A percentile compares a stretch with the other conserved stretches of the same genome.
These are phyloP conservation scores for Natator depressus DNA, from an alignment of 2,113 vertebrate species.

Conservation along the genomic window DNA sequence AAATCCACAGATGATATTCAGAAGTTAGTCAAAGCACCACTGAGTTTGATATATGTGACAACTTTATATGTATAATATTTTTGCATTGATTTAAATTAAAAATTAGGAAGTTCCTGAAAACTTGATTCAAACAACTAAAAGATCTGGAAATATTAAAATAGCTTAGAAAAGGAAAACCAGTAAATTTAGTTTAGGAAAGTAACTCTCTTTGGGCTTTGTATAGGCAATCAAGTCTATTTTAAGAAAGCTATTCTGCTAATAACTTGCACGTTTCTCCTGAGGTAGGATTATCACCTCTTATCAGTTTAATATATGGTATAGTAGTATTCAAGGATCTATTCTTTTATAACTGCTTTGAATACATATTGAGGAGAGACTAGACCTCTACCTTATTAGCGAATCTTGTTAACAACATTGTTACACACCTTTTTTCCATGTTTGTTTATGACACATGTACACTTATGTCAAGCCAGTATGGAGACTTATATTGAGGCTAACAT, in stretches of 20 bases:
- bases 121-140: not conserved
- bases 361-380: not conserved
- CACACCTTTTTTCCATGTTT: accelerated
- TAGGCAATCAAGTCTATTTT: slow-evolving; percentile 12
- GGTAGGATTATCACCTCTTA: not conserved
- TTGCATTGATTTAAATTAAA: slow-evolving; percentile 12
- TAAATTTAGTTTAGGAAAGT: not conserved
- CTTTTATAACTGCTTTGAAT: not conserved
- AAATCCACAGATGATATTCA: not conserved
- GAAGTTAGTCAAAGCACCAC: not conserved
- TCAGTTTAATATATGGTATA: not conserved
- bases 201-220: not conserved
- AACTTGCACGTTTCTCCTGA: not conserved
- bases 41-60: not conserved
- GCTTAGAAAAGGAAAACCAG: not conserved
- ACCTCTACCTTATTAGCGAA: not conserved
- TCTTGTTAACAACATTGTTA: not conserved
- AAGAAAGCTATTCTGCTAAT: not conserved
- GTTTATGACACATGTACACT: not conserved
- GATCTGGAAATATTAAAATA: not conserved
- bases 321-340: not conserved
- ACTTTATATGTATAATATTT: not conserved
- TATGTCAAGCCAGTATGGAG: not conserved
- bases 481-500: not conserved
- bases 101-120: not conserved